Evolutionary conservation across 1,140 invertebrate genomes (phyloP).

Genomic region (Leptinotarsa texana): DNA sequence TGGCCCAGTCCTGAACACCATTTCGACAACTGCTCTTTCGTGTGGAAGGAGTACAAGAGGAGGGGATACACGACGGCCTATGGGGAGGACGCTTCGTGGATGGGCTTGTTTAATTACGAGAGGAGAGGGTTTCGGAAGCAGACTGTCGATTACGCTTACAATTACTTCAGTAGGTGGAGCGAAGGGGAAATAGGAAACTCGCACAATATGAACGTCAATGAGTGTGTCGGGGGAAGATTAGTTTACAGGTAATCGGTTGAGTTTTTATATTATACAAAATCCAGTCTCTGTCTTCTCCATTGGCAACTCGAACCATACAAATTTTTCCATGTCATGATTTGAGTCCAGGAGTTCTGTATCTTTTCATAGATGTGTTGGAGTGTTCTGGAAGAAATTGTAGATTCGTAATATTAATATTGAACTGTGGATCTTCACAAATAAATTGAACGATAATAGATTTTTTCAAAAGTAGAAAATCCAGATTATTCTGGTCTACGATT

Average conservation of each 20-base stretch:
- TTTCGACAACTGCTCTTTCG: constrained; percentile 74
- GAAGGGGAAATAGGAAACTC: constrained; percentile 63
- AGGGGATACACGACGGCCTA: constrained; percentile 77
- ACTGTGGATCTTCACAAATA: too few species aligned
- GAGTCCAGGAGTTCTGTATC: too few species aligned
- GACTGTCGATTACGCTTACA: constrained; percentile 82
- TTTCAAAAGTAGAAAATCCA: too few species aligned
- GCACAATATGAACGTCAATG: constrained; percentile 61
- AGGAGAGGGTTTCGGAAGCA: constrained; percentile 76
- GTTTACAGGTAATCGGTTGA: constrained; percentile 46
- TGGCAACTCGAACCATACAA: too few species aligned
- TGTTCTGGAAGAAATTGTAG: too few species aligned
- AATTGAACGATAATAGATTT: too few species aligned
- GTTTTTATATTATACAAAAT: too few species aligned
- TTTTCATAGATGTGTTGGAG: too few species aligned
- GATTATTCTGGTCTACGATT: too few species aligned
- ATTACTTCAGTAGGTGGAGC: constrained; percentile 72
- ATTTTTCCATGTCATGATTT: too few species aligned
- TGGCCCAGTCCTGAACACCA: constrained; percentile 56
- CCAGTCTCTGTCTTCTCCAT: too few species aligned
- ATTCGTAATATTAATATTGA: too few species aligned
- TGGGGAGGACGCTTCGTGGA: constrained; percentile 74
- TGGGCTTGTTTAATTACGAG: constrained; percentile 81
- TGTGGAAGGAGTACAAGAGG: constrained; percentile 77
- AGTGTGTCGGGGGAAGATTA: constrained; percentile 67